These are phyloP conservation scores for Centropyge bicolor DNA, from an alignment of 2,797 vertebrate species.

Conservation along the genomic window DNA sequence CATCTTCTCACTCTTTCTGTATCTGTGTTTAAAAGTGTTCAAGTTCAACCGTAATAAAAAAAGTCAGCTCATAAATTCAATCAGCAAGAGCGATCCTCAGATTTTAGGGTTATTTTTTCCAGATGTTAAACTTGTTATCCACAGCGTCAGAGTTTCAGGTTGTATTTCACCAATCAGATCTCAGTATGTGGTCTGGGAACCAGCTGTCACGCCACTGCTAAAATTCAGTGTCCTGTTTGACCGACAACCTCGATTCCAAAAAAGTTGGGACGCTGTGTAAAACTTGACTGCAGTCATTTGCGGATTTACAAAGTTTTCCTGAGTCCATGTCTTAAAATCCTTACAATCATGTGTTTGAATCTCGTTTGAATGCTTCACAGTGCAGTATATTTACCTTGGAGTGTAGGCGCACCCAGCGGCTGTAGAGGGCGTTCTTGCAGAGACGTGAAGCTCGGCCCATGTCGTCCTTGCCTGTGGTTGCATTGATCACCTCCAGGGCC, in stretches of 20 bases:
- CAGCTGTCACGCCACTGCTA: background rate
- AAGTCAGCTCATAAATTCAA: background rate
- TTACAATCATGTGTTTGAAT: too few relatives aligned
- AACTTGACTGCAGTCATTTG: too few relatives aligned
- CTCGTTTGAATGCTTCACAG: background rate
- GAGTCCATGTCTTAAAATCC: too few relatives aligned
- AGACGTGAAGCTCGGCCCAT: slow-evolving; percentile 95
- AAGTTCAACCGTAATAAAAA: too few relatives aligned
- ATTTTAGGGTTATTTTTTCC: background rate
- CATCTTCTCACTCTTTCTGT: background rate
- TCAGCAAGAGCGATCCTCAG: background rate
- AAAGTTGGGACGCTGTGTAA: too few relatives aligned
- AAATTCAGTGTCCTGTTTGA: background rate
- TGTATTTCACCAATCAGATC: background rate
- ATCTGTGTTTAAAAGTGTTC: background rate
- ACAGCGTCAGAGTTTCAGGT: background rate
- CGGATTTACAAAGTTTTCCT: too few relatives aligned
- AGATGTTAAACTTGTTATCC: background rate
- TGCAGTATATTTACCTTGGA: slow-evolving; percentile 85
- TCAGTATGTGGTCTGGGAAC: background rate
- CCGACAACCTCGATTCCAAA: background rate
- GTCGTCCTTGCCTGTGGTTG: slow-evolving; percentile 97
- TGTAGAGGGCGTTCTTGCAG: slow-evolving; percentile 95
- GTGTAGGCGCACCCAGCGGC: slow-evolving; percentile 95
- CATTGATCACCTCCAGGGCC: slow-evolving; percentile 93